Evolutionary conservation across 2,113 vertebrate species (phyloP), one percentile per base, ranked within the genome.

Genomic region (Upupa epops): DNA sequence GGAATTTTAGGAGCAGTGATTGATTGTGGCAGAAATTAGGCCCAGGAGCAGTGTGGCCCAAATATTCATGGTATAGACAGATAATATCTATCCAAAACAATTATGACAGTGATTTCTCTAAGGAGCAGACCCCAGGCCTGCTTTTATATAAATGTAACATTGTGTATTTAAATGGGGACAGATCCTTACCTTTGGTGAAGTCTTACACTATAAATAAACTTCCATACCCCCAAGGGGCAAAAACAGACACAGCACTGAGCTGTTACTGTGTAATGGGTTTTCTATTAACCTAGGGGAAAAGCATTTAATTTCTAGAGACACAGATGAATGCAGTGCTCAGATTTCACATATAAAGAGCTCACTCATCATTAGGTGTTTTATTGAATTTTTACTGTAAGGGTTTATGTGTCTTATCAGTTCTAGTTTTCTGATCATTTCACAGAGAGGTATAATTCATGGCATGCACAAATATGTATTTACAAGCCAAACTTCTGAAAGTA

Each of bases 51-150:
- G 74, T 37, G 46, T 59, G 74, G 46, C 83, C 74, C 89, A 88
- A 81, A 93, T 86, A 92, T 51, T 84, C 59, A 25, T 40, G 20
- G 46, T 71, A 71, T 56, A 77, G 79, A 80, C 42, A 81, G 66
- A 55, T 61, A 89, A 55, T 77, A 49, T 21, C 92, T 89, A 75
- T 73, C 48, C 81, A 70, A 86, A 90, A 69, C 73, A 90, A 89
- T 79, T 79, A 72, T 21, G 56, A 55, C 32, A 42, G 4, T 86
- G 61, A 91, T 76, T 93, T 80, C 68, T 94, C 84, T 66, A 34
- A 88, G 77, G 86, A 91, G 29, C 8, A 64, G 69, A 48, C 54
- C 65, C 11, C 54, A 69, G 37, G 32, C 24, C 54, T 68, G 28
- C 26, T 2, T 71, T 76, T 76, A 17, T 56, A 12, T 37, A 31